Evolutionary conservation across 2,888 invertebrate species (phyloP), one percentile per base, ranked within the genome.

Genomic region (Nemotelus pantherinus): DNA sequence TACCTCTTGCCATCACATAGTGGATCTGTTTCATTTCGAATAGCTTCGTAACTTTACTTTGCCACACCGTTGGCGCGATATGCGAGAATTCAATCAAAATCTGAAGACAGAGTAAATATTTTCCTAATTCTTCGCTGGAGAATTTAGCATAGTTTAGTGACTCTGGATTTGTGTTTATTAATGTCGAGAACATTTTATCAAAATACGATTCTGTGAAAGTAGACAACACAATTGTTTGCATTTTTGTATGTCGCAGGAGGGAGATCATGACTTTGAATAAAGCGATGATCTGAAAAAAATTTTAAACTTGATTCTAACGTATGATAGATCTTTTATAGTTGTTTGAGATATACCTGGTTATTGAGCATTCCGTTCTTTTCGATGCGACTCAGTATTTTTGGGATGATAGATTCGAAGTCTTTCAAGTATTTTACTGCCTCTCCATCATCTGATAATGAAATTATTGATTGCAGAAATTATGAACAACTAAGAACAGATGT

Each of bases 191-290:
- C 68, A 86, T 84, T 81, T 86, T 87, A 79, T 86, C 86, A 72
- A 86, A 86, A 77, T 84, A 86, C 2, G 87, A 86, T 63, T 86
- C 86, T 0, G 84, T 83, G 9, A 87, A 83, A 75, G 85, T 84
- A 3, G 86, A 83, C 1, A 87, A 82, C 64, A 87, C 83, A 53
- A 86, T 71, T 53, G 85, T 85, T 57, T 87, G 84, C 0, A 86
- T 86, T 79, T 85, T 85, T 0, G 82, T 50, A 70, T 84, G 85
- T 77, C 84, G 82, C 64, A 87, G 79, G 25, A 86, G 80, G 0
- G 82, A 81, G 4, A 85, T 77, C 25, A 85, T 78, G 48, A 86
- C 77, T 2, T 84, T 84, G 0, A 86, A 79, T 3, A 85, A 82
- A 9, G 84, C 84, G 2, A 83, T 83, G 2, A 83, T 83, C 50